Evolutionary conservation across 1,140 invertebrate genomes (phyloP), one percentile per base, ranked within the genome.

Genomic region (Philopotamus ludificatus): DNA sequence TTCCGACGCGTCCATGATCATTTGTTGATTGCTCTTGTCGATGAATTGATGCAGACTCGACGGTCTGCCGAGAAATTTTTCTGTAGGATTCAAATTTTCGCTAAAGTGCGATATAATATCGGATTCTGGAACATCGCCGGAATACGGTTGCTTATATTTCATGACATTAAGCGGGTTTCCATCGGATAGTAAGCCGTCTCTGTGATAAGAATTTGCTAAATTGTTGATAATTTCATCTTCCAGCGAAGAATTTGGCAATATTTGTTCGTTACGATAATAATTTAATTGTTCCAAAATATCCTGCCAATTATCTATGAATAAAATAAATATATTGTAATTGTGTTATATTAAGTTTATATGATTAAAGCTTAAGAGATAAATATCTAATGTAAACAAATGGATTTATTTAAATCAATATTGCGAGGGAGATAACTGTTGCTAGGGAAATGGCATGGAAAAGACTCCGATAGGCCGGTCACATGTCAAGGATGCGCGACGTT

Each of bases 201-300:
- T 47, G 15, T 47, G 74, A 60, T 74, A 76, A 22, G 73, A 65
- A 67, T 75, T 79, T n/a, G 74, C 74, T 18, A 68, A 53, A 23
- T 77, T 73, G 60, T 78, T 79, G 2, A 78, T 69, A 21, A 76
- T 68, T 64, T 79, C 79, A 55, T 80, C 78, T 66, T 80, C 78
- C 25, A 76, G 72, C 34, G 77, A 73, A 49, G 74, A 77, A 58
- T 75, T 80, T 51, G 67, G 54, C 20, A 72, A 75, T 50, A 65
- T 74, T n/a, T 74, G 64, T 53, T 79, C 77, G 68, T 62, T 77
- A 68, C 51, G 59, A 28, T 73, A 73, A 65, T 78, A 77, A 59
- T 73, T 79, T n/a, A 76, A 75, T 66, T 79, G 78, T 59, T 79
- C 76, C 63, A 81, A 68, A 63, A 81, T 76, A 23, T 81, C 79